A percentile compares a stretch with the other conserved stretches of the same genome.
Evolutionary conservation across 2,113 vertebrate genomes (phyloP).

Genomic region (Macquaria ambigua): DNA sequence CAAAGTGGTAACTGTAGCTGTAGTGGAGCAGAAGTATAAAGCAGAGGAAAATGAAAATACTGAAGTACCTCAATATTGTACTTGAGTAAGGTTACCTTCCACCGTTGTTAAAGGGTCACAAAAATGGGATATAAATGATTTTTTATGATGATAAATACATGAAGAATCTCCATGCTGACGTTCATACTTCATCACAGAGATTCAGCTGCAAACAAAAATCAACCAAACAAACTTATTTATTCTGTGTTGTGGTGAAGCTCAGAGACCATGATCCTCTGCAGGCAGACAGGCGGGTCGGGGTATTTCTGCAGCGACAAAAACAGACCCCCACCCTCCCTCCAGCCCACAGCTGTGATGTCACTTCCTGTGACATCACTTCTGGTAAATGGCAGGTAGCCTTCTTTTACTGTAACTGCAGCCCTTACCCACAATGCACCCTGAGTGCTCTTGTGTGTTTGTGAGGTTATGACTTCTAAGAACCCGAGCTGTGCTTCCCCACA

Average conservation of each 20-base stretch:
- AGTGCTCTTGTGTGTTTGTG: background rate
- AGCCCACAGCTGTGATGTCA: constrained; percentile 45
- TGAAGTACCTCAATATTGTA: too few relatives aligned
- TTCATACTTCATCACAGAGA: background rate
- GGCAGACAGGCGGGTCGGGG: background rate
- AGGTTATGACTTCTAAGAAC: constrained; percentile 73
- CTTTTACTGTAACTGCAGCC: constrained; percentile 72
- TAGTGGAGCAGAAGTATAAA: too few relatives aligned
- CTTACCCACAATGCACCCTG: constrained; percentile 64
- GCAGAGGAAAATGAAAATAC: too few relatives aligned
- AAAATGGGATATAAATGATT: too few relatives aligned
- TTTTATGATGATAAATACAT: too few relatives aligned
- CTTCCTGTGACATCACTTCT: constrained; percentile 72
- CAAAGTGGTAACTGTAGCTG: too few relatives aligned
- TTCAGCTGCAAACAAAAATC: background rate
- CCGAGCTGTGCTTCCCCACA: constrained; percentile 58
- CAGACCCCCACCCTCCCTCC: constrained; percentile 26
- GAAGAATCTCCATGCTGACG: too few relatives aligned
- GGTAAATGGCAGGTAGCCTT: constrained; percentile 48
- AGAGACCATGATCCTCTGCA: background rate
- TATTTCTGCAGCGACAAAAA: constrained; percentile 16
- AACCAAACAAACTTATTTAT: background rate
- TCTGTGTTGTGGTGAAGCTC: background rate
- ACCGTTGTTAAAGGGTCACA: too few relatives aligned
- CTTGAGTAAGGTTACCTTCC: too few relatives aligned